Evolutionary conservation across 1,140 invertebrate species (phyloP).

Genomic region (Wiebesia pumilae): DNA sequence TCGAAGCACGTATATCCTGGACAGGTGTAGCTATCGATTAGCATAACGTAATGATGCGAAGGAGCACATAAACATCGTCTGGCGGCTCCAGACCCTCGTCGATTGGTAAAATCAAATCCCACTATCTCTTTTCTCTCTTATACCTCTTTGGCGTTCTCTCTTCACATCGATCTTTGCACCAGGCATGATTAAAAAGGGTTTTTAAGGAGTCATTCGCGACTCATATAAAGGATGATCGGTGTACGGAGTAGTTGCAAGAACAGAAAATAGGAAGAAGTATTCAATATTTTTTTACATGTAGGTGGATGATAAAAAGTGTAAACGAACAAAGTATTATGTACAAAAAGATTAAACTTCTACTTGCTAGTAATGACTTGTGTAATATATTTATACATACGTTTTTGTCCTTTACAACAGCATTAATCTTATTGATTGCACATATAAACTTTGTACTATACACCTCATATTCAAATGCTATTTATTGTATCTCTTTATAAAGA

Average conservation of each 20-base stretch:
- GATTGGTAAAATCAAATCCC: constrained; percentile 38
- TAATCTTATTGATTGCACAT: too few relatives aligned
- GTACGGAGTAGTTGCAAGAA: background rate
- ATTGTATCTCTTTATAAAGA: too few relatives aligned
- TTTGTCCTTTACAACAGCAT: too few relatives aligned
- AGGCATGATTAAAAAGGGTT: constrained; percentile 53
- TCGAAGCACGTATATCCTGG: constrained; percentile 36
- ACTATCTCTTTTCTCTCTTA: constrained; percentile 44
- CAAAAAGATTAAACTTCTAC: background rate
- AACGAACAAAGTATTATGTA: background rate
- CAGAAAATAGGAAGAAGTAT: too few relatives aligned
- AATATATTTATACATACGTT: background rate
- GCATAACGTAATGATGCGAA: constrained; percentile 60
- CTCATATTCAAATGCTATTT: too few relatives aligned
- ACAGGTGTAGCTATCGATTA: constrained; percentile 62
- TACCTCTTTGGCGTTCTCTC: constrained; percentile 17
- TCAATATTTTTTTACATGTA: background rate
- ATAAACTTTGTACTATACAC: too few relatives aligned
- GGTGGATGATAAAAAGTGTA: background rate
- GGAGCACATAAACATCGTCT: constrained; percentile 54
- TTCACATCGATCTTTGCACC: background rate
- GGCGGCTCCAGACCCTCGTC: constrained; percentile 8
- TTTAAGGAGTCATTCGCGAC: constrained; percentile 21
- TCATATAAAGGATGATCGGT: background rate
- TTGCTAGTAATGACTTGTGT: background rate